phyloP scores from a whole-genome alignment of 1,140 invertebrate species.

The Drosophila insularis region DNA sequence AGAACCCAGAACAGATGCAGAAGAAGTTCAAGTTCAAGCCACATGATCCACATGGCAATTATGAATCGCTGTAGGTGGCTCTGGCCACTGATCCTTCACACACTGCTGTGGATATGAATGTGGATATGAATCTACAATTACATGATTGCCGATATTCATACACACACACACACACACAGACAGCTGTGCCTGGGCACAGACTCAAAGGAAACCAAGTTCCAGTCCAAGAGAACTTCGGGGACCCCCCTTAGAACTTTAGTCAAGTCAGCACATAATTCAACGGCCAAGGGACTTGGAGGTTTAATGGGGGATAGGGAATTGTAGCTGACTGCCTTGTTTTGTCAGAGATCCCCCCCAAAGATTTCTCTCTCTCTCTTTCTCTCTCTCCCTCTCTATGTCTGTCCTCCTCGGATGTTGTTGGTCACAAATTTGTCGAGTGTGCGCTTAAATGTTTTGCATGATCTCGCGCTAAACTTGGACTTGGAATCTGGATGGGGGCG shows the following conservation, averaged over 20 bases:
- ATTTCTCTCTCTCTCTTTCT: slow-evolving; percentile 34
- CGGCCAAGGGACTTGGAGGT: background rate
- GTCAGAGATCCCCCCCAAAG: slow-evolving; percentile 34
- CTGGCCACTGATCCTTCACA: slow-evolving; percentile 14
- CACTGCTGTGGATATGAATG: slow-evolving; percentile 20
- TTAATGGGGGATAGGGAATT: background rate
- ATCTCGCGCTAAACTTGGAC: slow-evolving; percentile 12
- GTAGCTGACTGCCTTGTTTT: background rate
- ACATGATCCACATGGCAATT: slow-evolving; percentile 47
- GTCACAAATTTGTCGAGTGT: slow-evolving; percentile 77
- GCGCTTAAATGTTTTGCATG: slow-evolving; percentile 75
- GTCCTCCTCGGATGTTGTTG: slow-evolving; percentile 26
- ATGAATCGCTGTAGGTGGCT: slow-evolving; percentile 55
- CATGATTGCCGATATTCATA: slow-evolving; percentile 54
- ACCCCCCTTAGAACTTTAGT: slow-evolving; percentile 27
- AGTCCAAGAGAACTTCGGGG: slow-evolving; percentile 9
- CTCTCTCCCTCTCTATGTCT: no score
- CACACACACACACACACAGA: background rate
- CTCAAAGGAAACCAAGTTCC: background rate
- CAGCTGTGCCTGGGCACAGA: slow-evolving; percentile 35
- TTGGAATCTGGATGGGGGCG: background rate
- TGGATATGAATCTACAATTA: slow-evolving; percentile 67
- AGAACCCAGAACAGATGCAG: background rate
- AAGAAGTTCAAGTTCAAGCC: slow-evolving; percentile 51
- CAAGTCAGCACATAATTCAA: slow-evolving; percentile 67